Base-by-base conservation (phyloP, 2,888 invertebrate species). In the Disparrhopalites patrizii region DNA sequence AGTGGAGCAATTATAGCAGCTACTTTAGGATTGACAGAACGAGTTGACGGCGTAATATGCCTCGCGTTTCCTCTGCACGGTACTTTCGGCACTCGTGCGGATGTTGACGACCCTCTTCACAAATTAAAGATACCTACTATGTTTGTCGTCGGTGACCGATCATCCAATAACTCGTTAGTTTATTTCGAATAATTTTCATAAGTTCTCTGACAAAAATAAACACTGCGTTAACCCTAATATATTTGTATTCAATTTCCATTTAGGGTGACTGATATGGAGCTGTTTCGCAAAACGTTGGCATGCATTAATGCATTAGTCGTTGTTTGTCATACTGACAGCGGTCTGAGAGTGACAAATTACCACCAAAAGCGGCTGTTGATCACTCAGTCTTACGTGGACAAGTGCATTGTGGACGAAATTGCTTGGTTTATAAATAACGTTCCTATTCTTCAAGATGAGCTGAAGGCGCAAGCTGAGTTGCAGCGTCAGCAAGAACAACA, bases 251-350 rank as follows among this genome's bases (percentile, higher is more conserved):
- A n/a, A n/a, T n/a, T n/a, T n/a, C n/a, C n/a, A n/a, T n/a, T n/a
- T n/a, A 86, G 86, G 40, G 82, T 86, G 57, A 89, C 90, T 76
- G 89, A 89, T 78, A 82, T 92, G 76, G 91, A 91, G 78, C 86
- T 87, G 62, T 78, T 91, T 40, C 81, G 91, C 3, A 88, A 88
- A 76, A 84, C 85, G 70, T 87, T 92, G 85, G 38, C 60, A 2
- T 82, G 86, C 70, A 87, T 88, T 0, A 88, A 90, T 77, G 88
- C 89, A 2, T 86, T 87, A 58, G 83, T 91, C 36, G 84, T 92
- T 15, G 87, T 92, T 18, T 91, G 91, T 25, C 87, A 88, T 38
- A 90, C 89, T 0, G 90, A 91, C 79, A 88, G 90, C 78, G 82
- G 85, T 62, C 80, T 92, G 20, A 81, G 89, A 43, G 83, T 92